These are phyloP conservation scores for Phyllostomus discolor DNA, from an alignment of 2,113 vertebrate species.

Conservation along the genomic window DNA sequence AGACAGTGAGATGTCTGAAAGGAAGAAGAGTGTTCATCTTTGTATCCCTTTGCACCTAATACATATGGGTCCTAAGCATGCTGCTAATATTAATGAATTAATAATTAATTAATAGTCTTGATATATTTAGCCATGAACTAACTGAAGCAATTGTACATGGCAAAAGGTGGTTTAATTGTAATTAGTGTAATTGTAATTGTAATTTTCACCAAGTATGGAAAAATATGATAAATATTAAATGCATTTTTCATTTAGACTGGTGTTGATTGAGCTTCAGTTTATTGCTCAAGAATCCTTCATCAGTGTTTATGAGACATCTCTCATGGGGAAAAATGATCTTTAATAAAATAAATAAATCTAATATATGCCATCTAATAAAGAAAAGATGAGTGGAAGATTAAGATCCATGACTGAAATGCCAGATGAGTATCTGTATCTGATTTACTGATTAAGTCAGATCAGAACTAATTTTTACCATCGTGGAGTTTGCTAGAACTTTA, in stretches of 20 bases:
- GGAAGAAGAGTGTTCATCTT: background rate
- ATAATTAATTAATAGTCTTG: background rate
- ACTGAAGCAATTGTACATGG: background rate
- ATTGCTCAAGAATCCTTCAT: constrained; percentile 34
- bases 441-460: constrained; percentile 48
- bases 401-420: constrained; percentile 46
- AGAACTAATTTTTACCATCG: constrained; percentile 58
- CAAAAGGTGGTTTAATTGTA: constrained; percentile 4
- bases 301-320: constrained; percentile 21
- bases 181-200: background rate
- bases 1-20: background rate
- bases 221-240: constrained; percentile 50
- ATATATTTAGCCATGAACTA: background rate
- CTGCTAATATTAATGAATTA: background rate
- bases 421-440: constrained; percentile 68
- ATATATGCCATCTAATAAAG: constrained; percentile 56
- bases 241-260: constrained; percentile 28
- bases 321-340: constrained; percentile 27
- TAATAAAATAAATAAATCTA: constrained; percentile 46
- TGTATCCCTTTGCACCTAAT: background rate
- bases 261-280: constrained; percentile 35
- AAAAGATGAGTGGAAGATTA: constrained; percentile 66
- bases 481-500: constrained; percentile 60
- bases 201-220: background rate
- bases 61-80: background rate